Evolutionary conservation across 2,888 invertebrate species (phyloP), one percentile per base, ranked within the genome.

Genomic region (Sipha maydis): DNA sequence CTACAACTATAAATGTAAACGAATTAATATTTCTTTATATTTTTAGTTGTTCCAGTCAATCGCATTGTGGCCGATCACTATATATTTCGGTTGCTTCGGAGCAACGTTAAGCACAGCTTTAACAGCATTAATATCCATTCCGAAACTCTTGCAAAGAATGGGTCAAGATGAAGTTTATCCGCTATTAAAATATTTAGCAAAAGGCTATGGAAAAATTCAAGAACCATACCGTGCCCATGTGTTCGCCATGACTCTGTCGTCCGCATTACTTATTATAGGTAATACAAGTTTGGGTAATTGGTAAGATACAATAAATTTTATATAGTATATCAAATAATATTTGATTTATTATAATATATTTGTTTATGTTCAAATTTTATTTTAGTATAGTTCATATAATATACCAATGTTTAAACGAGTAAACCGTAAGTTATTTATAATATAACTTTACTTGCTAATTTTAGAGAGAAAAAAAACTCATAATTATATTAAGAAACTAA

Each of bases 71-170:
- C 96, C 97, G 25, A 97, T 97, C 0, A 93, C 99, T 34, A 98
- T 98, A 91, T 97, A 97, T 92, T 98, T 97, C 3, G 99, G 99
- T 0, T 98, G 99, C 91, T 99, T 98, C 93, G 98, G 99, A 3
- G 99, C 99, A 7, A 99, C 99, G 0, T 93, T 99, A 14, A 98
- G 98, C 77, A 99, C 99, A 0, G 98, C 99, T 0, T 93, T 99
- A 73, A 99, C 99, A 1, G 98, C 98, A 93, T 93, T 99, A 89
- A 94, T 99, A 76, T 97, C 98, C 0, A 99, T 99, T 5, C 99
- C 99, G 11, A 93, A 96, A 54, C 92, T 97, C 76, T 95, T 97
- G 89, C 97, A 97, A 91, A 98, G 98, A 0, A 93, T 99, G 77
- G 98, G 98, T 89, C 96, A 96, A 89, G 99, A 99, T 93, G 95